Conservation (phyloP, 1,140 invertebrate species). For the Asbolus verrucosus region DNA sequence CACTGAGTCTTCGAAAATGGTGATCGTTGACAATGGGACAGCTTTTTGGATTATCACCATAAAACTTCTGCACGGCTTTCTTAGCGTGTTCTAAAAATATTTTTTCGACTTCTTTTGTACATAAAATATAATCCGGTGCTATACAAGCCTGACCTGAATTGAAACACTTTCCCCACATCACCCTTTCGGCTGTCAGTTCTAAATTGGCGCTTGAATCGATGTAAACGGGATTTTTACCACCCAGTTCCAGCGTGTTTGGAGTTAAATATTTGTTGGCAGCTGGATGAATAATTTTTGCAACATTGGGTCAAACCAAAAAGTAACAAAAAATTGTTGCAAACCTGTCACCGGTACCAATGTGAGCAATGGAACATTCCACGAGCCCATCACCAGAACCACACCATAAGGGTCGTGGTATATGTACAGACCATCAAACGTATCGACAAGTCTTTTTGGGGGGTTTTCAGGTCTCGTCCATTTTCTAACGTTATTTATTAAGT, state of each 20-base stretch:
- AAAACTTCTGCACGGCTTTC: conserved; percentile 84
- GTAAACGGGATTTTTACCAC: conserved; percentile 93
- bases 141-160: conserved; percentile 98
- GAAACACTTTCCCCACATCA: conserved; percentile 95
- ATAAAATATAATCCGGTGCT: conserved; percentile 96
- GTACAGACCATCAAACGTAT: conserved; percentile 48
- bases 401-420: conserved; percentile 65
- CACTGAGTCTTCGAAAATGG: conserved; percentile 72
- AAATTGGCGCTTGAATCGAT: conserved; percentile 84
- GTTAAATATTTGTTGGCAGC: conserved; percentile 94
- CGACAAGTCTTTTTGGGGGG: conserved; percentile 65
- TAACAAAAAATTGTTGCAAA: too few relatives aligned
- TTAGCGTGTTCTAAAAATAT: conserved; percentile 76
- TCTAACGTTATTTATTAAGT: conserved; percentile 72
- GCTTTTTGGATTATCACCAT: conserved; percentile 82
- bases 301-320: too few relatives aligned
- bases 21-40: conserved; percentile 87
- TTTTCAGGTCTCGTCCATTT: conserved; percentile 74
- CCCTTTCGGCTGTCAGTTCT: conserved; percentile 76
- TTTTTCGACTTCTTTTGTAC: conserved; percentile 79
- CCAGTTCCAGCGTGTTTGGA: conserved; percentile 93
- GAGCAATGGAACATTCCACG: conserved; percentile 97
- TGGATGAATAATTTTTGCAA: conserved; percentile 87
- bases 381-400: conserved; percentile 87
- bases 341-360: conserved; percentile 71